These are phyloP conservation scores for Tichodroma muraria DNA, from an alignment of 2,113 vertebrate genomes.

Conservation along the genomic window DNA sequence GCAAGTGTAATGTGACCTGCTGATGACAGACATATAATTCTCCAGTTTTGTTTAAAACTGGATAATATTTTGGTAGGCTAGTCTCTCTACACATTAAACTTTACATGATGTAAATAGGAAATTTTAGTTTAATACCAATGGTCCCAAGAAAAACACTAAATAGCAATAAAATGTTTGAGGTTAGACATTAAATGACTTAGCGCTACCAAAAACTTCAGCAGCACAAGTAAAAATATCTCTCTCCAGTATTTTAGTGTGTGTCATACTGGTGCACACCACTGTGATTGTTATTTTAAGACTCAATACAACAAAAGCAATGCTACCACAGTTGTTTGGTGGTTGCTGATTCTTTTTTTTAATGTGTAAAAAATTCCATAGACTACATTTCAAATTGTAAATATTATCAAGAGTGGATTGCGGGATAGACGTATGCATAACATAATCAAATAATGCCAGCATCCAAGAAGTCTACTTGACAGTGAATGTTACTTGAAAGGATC, in stretches of 20 bases:
- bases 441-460: slow-evolving; percentile 9
- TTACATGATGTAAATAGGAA: slow-evolving; percentile 54
- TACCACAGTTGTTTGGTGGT: background rate
- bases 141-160: slow-evolving; percentile 58
- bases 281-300: slow-evolving; percentile 25
- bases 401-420: background rate
- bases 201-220: slow-evolving; percentile 17
- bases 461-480: background rate
- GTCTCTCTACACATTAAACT: slow-evolving; percentile 50
- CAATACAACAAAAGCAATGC: slow-evolving; percentile 29
- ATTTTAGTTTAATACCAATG: slow-evolving; percentile 49
- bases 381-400: slow-evolving; percentile 16
- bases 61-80: slow-evolving; percentile 49
- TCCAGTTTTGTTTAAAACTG: slow-evolving; percentile 47
- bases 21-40: slow-evolving; percentile 27
- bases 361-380: slow-evolving; percentile 1
- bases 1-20: background rate
- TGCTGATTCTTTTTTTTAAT: background rate
- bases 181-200: slow-evolving; percentile 33
- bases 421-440: slow-evolving; percentile 7
- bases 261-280: background rate
- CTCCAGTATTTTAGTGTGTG: slow-evolving; percentile 19
- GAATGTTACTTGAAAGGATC: background rate
- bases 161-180: slow-evolving; percentile 55
- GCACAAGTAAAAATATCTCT: slow-evolving; percentile 36